Base-by-base conservation (phyloP, 2,797 vertebrate genomes). In the Borostomias antarcticus region DNA sequence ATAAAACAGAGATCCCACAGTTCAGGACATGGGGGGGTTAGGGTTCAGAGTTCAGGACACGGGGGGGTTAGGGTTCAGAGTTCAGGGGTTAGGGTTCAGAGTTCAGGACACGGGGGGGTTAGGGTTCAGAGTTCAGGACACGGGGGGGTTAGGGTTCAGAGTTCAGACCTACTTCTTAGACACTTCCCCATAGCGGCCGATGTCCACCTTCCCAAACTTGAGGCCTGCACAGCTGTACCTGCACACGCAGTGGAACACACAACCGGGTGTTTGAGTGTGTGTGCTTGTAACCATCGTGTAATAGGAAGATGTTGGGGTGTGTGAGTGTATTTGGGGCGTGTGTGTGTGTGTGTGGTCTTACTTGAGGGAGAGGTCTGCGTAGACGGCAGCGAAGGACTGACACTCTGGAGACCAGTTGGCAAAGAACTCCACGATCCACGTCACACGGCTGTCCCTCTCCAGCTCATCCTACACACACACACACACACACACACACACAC, bases 361-460 rank as follows among this genome's bases (percentile, higher is more conserved):
- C 96, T 96, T 98, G 29, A 98, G 93, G 3, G 96, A 98, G 21
- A 98, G 93, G 79, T 98, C 96, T 0, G 96, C 96, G 0, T 96
- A 98, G 73, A 98, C 95, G 0, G 96, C 94, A 5, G 96, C 96
- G 0, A 98, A 97, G 17, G 96, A 98, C 82, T 98, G 96, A 76
- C 96, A 98, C 84, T 98, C 96, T 0, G 92, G 94, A 68, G 96
- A 97, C 96, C 96, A 98, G 76, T 98, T 98, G 66, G 96, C 96
- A 0, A 98, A 98, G 78, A 94, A 97, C 68, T 98, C 96, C 0
- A 98, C 93, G 0, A 98, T 93, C 96, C 96, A 98, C 0, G 93
- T 95, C 65, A 94, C 93, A 1, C 93, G 86, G 28, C 85, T 86
- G 84, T 98, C 96, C 70, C 86, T 92, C n/a, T 93, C 93, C 80